These are phyloP conservation scores for Actinemys pallida DNA, from an alignment of 2,113 vertebrate genomes.

Conservation along the genomic window DNA sequence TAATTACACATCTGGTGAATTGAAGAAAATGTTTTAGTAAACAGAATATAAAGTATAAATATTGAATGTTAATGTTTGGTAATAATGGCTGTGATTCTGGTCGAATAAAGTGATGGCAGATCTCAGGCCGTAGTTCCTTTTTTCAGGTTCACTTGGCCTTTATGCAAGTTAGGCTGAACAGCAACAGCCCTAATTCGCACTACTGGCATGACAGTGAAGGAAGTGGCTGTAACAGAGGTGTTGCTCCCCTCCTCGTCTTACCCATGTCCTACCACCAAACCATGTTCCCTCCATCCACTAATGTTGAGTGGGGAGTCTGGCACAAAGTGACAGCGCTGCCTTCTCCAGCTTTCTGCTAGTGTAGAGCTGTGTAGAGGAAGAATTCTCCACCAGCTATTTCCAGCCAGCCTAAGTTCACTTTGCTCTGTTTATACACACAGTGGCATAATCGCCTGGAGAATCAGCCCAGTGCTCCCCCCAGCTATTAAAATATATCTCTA, in stretches of 20 bases:
- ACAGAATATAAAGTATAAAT: background rate
- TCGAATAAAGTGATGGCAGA: background rate
- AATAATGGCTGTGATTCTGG: background rate
- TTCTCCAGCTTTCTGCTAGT: too few relatives aligned
- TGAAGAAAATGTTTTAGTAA: background rate
- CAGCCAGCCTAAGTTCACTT: background rate
- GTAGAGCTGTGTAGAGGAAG: background rate
- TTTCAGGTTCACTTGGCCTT: background rate
- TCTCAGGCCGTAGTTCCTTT: background rate
- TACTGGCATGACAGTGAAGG: background rate
- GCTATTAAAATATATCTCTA: background rate
- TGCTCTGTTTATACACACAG: background rate
- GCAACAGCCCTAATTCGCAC: background rate
- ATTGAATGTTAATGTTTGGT: background rate
- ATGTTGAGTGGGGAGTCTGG: too few relatives aligned
- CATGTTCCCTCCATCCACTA: too few relatives aligned
- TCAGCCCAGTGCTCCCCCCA: background rate
- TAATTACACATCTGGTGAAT: background rate
- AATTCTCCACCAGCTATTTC: background rate
- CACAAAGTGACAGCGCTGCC: too few relatives aligned
- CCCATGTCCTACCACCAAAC: too few relatives aligned
- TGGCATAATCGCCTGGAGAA: background rate
- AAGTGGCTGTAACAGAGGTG: background rate
- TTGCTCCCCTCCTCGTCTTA: background rate
- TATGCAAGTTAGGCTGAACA: background rate